phyloP scores from a whole-genome alignment of 2,797 vertebrate species.

The Centroberyx gerrardi region DNA sequence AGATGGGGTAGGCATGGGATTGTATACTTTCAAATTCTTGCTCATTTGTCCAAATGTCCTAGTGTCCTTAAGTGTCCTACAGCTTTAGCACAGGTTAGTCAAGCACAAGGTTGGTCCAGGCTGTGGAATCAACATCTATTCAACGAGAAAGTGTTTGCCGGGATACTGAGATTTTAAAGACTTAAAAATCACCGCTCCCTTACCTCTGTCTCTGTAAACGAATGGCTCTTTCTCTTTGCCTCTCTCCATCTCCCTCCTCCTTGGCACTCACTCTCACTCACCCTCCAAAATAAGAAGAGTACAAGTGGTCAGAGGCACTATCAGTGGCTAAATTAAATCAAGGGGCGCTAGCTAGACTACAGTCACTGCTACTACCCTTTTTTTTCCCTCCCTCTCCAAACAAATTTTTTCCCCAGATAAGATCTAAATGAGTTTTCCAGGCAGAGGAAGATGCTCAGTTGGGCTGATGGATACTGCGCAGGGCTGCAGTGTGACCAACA shows the following conservation, averaged over 20 bases:
- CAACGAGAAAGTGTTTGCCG: too few relatives aligned
- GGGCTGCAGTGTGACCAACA: conserved; percentile 69
- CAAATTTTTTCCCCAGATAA: conserved; percentile 86
- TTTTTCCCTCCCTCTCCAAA: conserved; percentile 69
- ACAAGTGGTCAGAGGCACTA: conserved; percentile 82
- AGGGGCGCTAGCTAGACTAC: conserved; percentile 71
- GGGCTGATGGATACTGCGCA: conserved; percentile 81
- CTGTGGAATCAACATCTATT: too few relatives aligned
- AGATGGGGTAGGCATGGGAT: too few relatives aligned
- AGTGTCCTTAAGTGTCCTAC: too few relatives aligned
- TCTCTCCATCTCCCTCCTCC: conserved; percentile 46
- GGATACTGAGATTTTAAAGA: background rate
- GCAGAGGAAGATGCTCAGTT: conserved; percentile 76
- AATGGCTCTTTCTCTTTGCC: conserved; percentile 55
- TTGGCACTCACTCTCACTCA: conserved; percentile 60
- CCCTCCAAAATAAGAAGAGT: conserved; percentile 77
- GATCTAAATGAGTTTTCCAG: conserved; percentile 89
- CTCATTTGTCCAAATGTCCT: too few relatives aligned
- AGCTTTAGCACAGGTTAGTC: too few relatives aligned
- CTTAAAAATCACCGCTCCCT: conserved; percentile 42
- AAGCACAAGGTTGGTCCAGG: too few relatives aligned
- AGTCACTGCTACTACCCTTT: conserved; percentile 66
- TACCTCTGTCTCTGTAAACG: conserved; percentile 50
- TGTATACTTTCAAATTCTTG: too few relatives aligned
- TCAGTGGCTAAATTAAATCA: conserved; percentile 87